Base-by-base conservation (phyloP, 2,888 invertebrate genomes). In the Penaeus monodon region DNA sequence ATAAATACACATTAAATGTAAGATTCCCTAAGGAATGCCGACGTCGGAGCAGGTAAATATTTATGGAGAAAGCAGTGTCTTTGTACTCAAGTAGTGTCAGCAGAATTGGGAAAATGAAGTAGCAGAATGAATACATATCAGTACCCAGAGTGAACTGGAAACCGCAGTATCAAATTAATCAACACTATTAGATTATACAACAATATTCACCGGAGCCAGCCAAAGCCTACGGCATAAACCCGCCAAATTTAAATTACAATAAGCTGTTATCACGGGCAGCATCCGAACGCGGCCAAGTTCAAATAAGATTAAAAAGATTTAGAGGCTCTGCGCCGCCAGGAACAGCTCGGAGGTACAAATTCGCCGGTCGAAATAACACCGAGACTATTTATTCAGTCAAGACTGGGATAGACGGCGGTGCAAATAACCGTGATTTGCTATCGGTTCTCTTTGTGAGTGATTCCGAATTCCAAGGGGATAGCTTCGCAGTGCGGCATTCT, bases 171-270 rank as follows among this genome's bases (percentile, higher is more conserved):
- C 57, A 70, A 80, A 80, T 80, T 80, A 85, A 85, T 85, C 80
- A 85, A 80, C 73, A 79, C 57, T 82, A 57, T 57, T 57, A 57
- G 57, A 57, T 57, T 57, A 57, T 82, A 82, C 79, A 85, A 79
- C 70, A 85, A 29, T 80, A 73, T 64, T 24, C 76, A 64, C 63
- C 17, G 73, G 74, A 78, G 38, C 80, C 85, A 33, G 74, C 44
- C 76, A 73, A 81, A 85, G 85, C 85, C 80, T 74, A 63, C 80
- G 80, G 74, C 81, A 73, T 64, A 68, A 85, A 80, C 85, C 81
- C 85, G 85, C 80, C 66, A 73, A 85, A 85, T 85, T 85, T 81
- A 85, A 85, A 85, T 85, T 81, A 85, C 80, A 85, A 85, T 85
- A 80, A 81, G 81, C 80, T 74, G 65, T 81, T 85, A 74, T 84